A percentile compares a stretch with the other conserved stretches of the same genome.
These are phyloP conservation scores for Coranthus polyacanthus DNA, from an alignment of 2,797 vertebrate genomes.

Conservation along the genomic window DNA sequence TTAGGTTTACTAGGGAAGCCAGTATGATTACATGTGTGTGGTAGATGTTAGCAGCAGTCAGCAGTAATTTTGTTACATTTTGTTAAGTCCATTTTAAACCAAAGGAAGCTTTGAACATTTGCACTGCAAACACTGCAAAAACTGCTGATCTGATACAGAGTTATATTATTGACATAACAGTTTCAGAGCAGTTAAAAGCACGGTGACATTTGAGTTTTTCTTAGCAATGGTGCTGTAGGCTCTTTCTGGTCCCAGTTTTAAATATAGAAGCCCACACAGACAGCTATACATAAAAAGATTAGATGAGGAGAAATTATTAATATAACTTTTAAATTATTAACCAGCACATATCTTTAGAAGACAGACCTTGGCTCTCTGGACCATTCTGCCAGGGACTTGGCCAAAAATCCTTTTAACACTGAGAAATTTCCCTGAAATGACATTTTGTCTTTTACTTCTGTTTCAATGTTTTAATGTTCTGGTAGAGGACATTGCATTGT, in stretches of 20 bases:
- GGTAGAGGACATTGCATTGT: too few species aligned
- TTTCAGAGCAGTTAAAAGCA: conserved; percentile 10
- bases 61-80: not conserved
- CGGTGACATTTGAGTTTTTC: conserved; percentile 10
- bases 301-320: conserved; percentile 82
- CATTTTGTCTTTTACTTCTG: not conserved
- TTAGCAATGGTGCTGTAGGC: conserved; percentile 32
- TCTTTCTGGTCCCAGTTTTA: conserved; percentile 63
- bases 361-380: conserved; percentile 41
- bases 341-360: conserved; percentile 53
- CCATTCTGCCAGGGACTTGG: conserved; percentile 36
- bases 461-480: too few species aligned
- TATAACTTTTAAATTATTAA: conserved; percentile 81
- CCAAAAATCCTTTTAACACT: conserved; percentile 30
- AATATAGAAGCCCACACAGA: conserved; percentile 80
- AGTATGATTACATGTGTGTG: not conserved
- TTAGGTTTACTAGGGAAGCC: not conserved
- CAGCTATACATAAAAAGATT: conserved; percentile 68
- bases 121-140: not conserved
- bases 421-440: conserved; percentile 6
- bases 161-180: conserved; percentile 4
- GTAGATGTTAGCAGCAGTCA: not conserved
- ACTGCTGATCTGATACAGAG: not conserved
- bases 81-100: not conserved
- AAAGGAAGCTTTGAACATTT: not conserved